Evolutionary conservation across 2,888 invertebrate species (phyloP).

Genomic region (Teleiodes luculella): DNA sequence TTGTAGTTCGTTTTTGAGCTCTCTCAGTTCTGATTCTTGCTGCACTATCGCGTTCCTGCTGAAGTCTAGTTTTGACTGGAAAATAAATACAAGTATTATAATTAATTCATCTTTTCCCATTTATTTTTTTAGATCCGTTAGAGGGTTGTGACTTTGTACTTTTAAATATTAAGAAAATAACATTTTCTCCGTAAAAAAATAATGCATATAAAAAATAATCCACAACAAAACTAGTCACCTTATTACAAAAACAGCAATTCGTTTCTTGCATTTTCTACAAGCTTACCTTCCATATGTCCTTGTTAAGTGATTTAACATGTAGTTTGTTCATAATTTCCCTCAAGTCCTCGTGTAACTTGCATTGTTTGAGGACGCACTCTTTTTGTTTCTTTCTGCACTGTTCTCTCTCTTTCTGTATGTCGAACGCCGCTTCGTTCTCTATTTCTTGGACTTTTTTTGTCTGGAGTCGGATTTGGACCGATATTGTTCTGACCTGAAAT

Average conservation of each 20-base stretch:
- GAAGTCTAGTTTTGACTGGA: constrained; percentile 53
- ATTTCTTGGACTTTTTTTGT: constrained; percentile 49
- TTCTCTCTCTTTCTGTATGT: constrained; percentile 47
- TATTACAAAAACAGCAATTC: too few species aligned
- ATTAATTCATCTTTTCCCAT: too few species aligned
- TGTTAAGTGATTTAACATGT: constrained; percentile 41
- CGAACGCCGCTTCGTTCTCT: constrained; percentile 46
- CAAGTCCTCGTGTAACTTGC: constrained; percentile 44
- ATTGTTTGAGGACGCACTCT: constrained; percentile 47
- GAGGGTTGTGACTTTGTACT: too few species aligned
- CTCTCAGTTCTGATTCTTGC: constrained; percentile 49
- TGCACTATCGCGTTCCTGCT: constrained; percentile 51
- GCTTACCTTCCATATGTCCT: constrained; percentile 51
- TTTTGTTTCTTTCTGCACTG: constrained; percentile 36
- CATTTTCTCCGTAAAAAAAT: too few species aligned
- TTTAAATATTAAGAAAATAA: too few species aligned
- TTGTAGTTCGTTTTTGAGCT: constrained; percentile 41
- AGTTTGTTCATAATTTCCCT: constrained; percentile 31
- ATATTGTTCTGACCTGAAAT: constrained; percentile 51
- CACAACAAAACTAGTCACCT: too few species aligned
- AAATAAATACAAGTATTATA: constrained; percentile 6
- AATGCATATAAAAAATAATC: too few species aligned
- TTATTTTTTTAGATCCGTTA: too few species aligned
- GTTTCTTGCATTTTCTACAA: too few species aligned
- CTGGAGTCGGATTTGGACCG: constrained; percentile 53